Evolutionary conservation across 2,797 vertebrate genomes (phyloP), one percentile per base, ranked within the genome.

Genomic region (Pipistrellus pygmaeus): DNA sequence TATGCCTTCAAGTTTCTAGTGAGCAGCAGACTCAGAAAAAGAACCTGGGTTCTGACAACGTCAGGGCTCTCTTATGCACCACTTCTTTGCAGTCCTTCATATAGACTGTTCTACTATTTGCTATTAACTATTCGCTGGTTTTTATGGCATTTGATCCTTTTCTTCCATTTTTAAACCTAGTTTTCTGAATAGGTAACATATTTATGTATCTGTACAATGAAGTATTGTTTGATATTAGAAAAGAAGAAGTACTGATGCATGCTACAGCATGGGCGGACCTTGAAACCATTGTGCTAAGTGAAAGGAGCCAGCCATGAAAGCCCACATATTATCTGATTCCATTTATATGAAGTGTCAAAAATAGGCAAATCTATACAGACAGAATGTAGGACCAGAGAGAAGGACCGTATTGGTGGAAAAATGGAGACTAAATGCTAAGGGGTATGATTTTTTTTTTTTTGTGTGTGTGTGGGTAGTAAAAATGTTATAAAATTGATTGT

Each of bases 21-120:
- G 60, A 62, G 53, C 27, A 17, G 48, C 44, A 84, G 14, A 84
- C 10, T 73, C 5, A 32, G 76, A 35, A 48, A 18, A 83, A 51
- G 27, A 60, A 32, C 35, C 35, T 12, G 3, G 69, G 3, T 55
- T 76, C 48, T 82, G 30, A 27, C 20, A 2, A 3, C 0, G 1
- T 62, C 53, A 30, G 18, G 51, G 23, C 2, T 66, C 20, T 62
- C 8, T 21, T 15, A 44, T 0, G 2, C 0, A 51, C 27, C 4
- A 3, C 21, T 8, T 32, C 30, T 23, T 23, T 23, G 53, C 53
- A 23, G 53, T 55, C 53, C 6, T 89, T n/a, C 51, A 3, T 6
- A 4, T 5, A 25, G 14, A 13, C 15, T 25, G 2, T n/a, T 53
- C 57, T 71, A 8, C 62, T n/a, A 71, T 57, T 90, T 86, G 44